A percentile compares a stretch with the other conserved stretches of the same genome.
These are phyloP conservation scores for Eledona agricola DNA, from an alignment of 2,888 invertebrate genomes.

Conservation along the genomic window DNA sequence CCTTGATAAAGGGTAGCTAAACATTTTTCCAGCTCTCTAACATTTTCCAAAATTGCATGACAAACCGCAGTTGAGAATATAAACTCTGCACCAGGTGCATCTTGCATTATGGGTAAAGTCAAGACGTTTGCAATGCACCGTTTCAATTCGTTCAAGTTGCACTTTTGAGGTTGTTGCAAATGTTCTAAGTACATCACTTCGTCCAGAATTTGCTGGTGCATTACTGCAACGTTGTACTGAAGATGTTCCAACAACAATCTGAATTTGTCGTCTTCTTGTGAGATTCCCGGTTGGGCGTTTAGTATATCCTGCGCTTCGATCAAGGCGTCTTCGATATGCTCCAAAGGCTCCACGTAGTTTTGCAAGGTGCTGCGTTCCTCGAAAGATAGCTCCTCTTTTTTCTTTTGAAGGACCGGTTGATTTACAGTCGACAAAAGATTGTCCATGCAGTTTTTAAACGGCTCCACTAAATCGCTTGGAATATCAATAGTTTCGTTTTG, in stretches of 20 bases:
- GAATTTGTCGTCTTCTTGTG: constrained; percentile 39
- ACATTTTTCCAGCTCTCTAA: constrained; percentile 52
- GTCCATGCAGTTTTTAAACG: constrained; percentile 58
- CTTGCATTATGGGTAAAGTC: constrained; percentile 51
- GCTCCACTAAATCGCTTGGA: constrained; percentile 37
- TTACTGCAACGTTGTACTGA: constrained; percentile 55
- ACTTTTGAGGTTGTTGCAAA: constrained; percentile 31
- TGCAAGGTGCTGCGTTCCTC: constrained; percentile 61
- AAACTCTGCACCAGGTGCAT: constrained; percentile 39
- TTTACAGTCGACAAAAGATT: constrained; percentile 62
- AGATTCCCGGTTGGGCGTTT: constrained; percentile 37
- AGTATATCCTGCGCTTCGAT: constrained; percentile 63
- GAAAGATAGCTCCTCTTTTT: constrained; percentile 62
- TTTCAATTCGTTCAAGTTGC: constrained; percentile 51
- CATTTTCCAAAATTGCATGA: constrained; percentile 48
- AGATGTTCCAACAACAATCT: constrained; percentile 51
- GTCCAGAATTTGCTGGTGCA: constrained; percentile 55
- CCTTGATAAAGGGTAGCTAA: constrained; percentile 53
- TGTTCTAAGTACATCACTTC: constrained; percentile 49
- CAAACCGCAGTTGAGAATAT: constrained; percentile 42
- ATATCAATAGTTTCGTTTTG: constrained; percentile 37
- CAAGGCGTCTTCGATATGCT: constrained; percentile 66
- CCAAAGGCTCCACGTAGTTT: constrained; percentile 65
- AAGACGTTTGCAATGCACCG: constrained; percentile 54
- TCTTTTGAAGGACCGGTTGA: constrained; percentile 61